Evolutionary conservation across 2,888 invertebrate species (phyloP).

Genomic region (Pollenia labialis): DNA sequence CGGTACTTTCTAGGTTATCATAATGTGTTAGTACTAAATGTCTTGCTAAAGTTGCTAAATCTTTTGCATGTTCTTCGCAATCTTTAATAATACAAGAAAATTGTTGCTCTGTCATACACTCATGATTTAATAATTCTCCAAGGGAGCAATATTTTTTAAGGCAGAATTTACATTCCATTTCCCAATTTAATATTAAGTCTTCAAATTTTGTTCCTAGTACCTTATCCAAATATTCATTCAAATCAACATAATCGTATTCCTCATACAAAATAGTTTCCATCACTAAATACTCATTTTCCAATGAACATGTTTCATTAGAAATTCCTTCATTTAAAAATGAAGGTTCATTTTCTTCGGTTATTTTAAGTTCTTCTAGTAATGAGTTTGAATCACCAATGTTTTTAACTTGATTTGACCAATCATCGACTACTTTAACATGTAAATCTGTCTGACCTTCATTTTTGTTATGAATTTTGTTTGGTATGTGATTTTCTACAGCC

Average conservation of each 20-base stretch:
- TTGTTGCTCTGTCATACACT: no score
- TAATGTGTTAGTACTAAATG: no score
- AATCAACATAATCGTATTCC: slow-evolving; percentile 72
- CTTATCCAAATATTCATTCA: slow-evolving; percentile 76
- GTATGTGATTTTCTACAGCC: not conserved
- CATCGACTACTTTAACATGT: no score
- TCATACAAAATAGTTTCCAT: slow-evolving; percentile 51
- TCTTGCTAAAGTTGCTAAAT: no score
- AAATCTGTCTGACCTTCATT: not conserved
- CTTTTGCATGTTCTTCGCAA: no score
- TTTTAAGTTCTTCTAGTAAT: not conserved
- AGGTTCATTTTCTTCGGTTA: not conserved
- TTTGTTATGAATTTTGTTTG: not conserved
- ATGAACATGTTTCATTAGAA: not conserved
- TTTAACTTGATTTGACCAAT: not conserved
- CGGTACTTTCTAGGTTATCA: no score
- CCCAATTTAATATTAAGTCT: slow-evolving; percentile 77
- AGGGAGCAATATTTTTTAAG: no score
- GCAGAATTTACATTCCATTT: slow-evolving; percentile 75
- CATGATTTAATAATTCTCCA: no score
- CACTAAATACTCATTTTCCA: slow-evolving; percentile 66
- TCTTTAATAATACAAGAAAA: no score
- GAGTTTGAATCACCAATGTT: not conserved
- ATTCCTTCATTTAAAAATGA: slow-evolving; percentile 5
- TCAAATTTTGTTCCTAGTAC: slow-evolving; percentile 78